These are phyloP conservation scores for Heliconius ismenius DNA, from an alignment of 2,888 invertebrate species.

Conservation along the genomic window DNA sequence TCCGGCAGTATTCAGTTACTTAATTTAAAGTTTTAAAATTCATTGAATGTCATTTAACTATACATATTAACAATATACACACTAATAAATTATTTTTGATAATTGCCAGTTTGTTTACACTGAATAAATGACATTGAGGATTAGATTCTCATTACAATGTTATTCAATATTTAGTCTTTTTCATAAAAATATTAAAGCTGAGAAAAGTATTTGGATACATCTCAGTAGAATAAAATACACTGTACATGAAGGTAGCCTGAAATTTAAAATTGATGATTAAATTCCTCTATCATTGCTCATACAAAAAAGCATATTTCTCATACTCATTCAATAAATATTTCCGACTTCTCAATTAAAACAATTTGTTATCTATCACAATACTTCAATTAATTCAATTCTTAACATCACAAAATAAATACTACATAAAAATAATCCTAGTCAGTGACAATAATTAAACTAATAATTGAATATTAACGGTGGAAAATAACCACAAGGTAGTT, in stretches of 20 bases:
- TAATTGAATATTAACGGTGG: slow-evolving; percentile 80
- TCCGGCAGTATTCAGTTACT: slow-evolving; percentile 46
- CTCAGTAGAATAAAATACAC: slow-evolving; percentile 32
- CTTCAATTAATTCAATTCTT: slow-evolving; percentile 63
- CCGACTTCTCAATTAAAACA: slow-evolving; percentile 63
- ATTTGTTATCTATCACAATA: slow-evolving; percentile 71
- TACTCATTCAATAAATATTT: slow-evolving; percentile 39
- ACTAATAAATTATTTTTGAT: slow-evolving; percentile 42
- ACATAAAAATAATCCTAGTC: slow-evolving; percentile 76
- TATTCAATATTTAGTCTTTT: slow-evolving; percentile 35
- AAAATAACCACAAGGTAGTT: slow-evolving; percentile 72
- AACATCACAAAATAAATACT: slow-evolving; percentile 77
- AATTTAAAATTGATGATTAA: slow-evolving; percentile 24
- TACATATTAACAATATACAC: slow-evolving; percentile 43
- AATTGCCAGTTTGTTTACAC: slow-evolving; percentile 36
- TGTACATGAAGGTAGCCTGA: slow-evolving; percentile 26
- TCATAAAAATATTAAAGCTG: slow-evolving; percentile 39
- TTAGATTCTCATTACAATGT: slow-evolving; percentile 9
- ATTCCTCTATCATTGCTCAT: slow-evolving; percentile 23
- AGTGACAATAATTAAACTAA: slow-evolving; percentile 80
- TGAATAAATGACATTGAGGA: slow-evolving; percentile 35
- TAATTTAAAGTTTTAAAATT: slow-evolving; percentile 36
- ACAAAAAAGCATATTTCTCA: slow-evolving; percentile 27
- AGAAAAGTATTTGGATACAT: slow-evolving; percentile 34
- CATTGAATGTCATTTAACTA: slow-evolving; percentile 33